These are phyloP conservation scores for Torymus aiolomorphi DNA, from an alignment of 2,888 invertebrate species.

Conservation along the genomic window DNA sequence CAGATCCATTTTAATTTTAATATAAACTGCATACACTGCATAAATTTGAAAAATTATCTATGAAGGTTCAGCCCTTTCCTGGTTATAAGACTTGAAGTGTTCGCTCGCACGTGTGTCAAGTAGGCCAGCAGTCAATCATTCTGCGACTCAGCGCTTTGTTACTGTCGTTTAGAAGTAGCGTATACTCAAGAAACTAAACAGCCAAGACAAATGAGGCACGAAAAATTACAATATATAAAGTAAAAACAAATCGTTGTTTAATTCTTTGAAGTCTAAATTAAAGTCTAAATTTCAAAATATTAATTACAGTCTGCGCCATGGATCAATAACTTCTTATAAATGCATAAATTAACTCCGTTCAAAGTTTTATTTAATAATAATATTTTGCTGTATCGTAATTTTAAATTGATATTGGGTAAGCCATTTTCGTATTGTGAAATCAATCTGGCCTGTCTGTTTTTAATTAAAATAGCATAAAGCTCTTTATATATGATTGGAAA, in stretches of 20 bases:
- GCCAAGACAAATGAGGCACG: background rate
- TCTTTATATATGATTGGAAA: too few species aligned
- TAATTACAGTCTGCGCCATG: too few species aligned
- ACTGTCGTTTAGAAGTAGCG: slow-evolving; percentile 23
- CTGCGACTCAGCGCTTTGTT: slow-evolving; percentile 35
- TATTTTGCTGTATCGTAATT: too few species aligned
- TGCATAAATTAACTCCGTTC: too few species aligned
- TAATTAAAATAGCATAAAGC: too few species aligned
- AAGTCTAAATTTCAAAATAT: too few species aligned
- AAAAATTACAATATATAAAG: background rate
- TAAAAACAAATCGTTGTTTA: background rate
- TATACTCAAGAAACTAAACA: slow-evolving; percentile 29
- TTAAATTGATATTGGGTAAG: too few species aligned
- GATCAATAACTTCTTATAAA: too few species aligned
- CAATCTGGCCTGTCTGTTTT: too few species aligned
- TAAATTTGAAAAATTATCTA: slow-evolving; percentile 22
- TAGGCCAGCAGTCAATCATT: slow-evolving; percentile 52
- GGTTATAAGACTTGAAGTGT: slow-evolving; percentile 13
- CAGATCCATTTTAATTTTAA: background rate
- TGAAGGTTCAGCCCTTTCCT: slow-evolving; percentile 24
- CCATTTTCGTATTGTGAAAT: too few species aligned
- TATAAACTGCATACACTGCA: background rate
- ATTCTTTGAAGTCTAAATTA: background rate
- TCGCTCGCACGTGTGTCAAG: slow-evolving; percentile 24
- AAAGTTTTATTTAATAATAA: too few species aligned